phyloP scores from a whole-genome alignment of 1,140 invertebrate species.

The Zaprionus lachaisei region DNA sequence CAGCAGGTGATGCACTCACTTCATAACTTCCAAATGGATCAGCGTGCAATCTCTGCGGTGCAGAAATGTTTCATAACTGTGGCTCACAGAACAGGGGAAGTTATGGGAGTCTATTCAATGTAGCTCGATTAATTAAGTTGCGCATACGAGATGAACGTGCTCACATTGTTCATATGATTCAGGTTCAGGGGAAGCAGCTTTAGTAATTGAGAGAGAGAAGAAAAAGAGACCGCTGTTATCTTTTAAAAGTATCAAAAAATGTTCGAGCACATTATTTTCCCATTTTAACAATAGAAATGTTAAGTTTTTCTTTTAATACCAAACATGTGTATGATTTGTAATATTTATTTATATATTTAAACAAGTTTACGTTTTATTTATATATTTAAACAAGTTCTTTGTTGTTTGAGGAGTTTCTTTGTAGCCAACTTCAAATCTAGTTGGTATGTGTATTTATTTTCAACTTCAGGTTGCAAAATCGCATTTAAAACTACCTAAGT shows the following conservation, averaged over 20 bases:
- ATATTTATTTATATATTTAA: too few species aligned
- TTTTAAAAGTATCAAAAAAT: too few species aligned
- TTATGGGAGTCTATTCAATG: not conserved
- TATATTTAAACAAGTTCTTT: too few species aligned
- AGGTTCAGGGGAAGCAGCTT: not conserved
- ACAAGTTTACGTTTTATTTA: too few species aligned
- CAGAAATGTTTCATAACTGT: not conserved
- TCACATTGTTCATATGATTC: not conserved
- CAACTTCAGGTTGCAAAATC: not conserved
- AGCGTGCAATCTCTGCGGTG: not conserved
- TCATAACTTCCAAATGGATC: slow-evolving; percentile 30
- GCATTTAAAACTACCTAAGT: not conserved
- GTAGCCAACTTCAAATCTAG: too few species aligned
- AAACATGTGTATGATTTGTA: too few species aligned
- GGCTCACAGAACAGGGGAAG: not conserved
- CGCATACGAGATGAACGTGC: not conserved
- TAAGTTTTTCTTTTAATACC: too few species aligned
- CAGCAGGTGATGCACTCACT: slow-evolving; percentile 1
- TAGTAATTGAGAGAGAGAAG: not conserved
- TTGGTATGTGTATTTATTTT: not conserved
- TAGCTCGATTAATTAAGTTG: not conserved
- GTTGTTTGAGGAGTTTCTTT: too few species aligned
- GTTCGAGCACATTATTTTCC: too few species aligned
- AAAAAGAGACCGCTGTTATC: too few species aligned
- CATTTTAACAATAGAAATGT: too few species aligned